Conservation (phyloP, 2,888 invertebrate species). For the Cephus sareptanus region DNA sequence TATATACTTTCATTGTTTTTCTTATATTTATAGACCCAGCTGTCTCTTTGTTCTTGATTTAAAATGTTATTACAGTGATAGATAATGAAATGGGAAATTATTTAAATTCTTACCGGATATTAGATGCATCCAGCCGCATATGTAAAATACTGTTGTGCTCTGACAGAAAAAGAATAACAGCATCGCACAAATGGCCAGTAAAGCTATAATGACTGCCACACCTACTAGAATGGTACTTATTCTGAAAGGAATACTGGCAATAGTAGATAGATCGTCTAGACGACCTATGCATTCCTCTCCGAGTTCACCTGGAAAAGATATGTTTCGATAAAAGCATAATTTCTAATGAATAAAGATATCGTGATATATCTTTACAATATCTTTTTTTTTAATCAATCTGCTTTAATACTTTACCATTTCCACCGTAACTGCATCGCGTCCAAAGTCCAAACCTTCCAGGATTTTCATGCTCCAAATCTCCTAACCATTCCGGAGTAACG, state of each 20-base stretch:
- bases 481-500: constrained; percentile 94
- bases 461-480: constrained; percentile 84
- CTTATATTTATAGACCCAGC: background rate
- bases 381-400: background rate
- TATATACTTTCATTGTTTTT: background rate
- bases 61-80: background rate
- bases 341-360: background rate
- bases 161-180: constrained; percentile 93
- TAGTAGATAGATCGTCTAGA: constrained; percentile 83
- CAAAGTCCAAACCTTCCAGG: constrained; percentile 94
- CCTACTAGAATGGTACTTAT: constrained; percentile 91
- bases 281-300: constrained; percentile 87
- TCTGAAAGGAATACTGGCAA: constrained; percentile 86
- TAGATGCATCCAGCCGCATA: constrained; percentile 96
- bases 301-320: constrained; percentile 71
- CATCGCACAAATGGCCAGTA: constrained; percentile 89
- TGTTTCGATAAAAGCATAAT: background rate
- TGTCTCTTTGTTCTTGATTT: background rate
- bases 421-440: constrained; percentile 80
- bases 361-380: background rate
- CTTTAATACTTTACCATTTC: constrained; percentile 47
- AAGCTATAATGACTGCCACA: constrained; percentile 84
- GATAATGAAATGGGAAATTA: constrained; percentile 16
- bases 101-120: constrained; percentile 83
- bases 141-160: constrained; percentile 90